Percentiles rank a stretch among this genome's conserved stretches.
Evolutionary conservation across 2,888 invertebrate species (phyloP).

Genomic region (Pristionchus exspectatus): DNA sequence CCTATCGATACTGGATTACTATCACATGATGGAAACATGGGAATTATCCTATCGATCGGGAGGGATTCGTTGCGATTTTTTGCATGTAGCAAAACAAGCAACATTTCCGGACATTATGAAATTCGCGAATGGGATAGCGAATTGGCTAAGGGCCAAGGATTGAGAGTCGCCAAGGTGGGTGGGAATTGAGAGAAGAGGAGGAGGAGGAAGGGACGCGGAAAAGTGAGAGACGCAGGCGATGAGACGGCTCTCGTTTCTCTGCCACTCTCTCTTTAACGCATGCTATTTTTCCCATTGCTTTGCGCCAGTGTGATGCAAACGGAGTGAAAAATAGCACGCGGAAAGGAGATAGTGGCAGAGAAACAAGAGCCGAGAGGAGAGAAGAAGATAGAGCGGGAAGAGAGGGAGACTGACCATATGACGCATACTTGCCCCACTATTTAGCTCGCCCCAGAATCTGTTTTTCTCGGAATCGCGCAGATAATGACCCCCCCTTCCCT

Average conservation of each 20-base stretch:
- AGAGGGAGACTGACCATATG: not conserved
- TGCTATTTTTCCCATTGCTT: not conserved
- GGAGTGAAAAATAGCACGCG: not conserved
- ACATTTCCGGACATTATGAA: slow-evolving; percentile 5
- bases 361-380: slow-evolving; percentile 33
- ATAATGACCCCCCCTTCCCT: not conserved
- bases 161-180: not conserved
- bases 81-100: not conserved
- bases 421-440: not conserved
- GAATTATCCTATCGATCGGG: slow-evolving; percentile 10
- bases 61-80: not conserved
- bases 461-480: not conserved
- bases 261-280: too few relatives aligned
- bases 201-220: not conserved
- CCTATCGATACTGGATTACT: slow-evolving; percentile 31
- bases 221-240: slow-evolving; percentile 7
- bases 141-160: not conserved
- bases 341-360: slow-evolving; percentile 23
- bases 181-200: not conserved
- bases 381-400: not conserved
- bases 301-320: slow-evolving; percentile 55
- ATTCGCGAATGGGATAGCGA: not conserved
- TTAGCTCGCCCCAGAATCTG: not conserved
- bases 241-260: not conserved
- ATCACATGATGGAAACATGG: not conserved